These are phyloP conservation scores for Drosophila nebulosa DNA, from an alignment of 1,140 invertebrate genomes.

Conservation along the genomic window DNA sequence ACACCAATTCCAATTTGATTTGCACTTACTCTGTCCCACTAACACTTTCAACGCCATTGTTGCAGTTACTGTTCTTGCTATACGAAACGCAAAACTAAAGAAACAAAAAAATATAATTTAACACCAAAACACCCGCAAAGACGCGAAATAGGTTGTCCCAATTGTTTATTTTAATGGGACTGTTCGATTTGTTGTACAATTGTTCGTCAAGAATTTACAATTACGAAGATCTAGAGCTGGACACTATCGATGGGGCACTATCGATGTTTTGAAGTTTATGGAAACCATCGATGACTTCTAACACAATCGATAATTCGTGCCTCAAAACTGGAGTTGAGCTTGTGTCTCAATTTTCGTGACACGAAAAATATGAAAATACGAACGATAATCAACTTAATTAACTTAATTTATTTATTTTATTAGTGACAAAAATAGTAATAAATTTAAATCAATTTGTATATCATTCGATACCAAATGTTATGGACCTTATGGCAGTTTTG, in stretches of 20 bases:
- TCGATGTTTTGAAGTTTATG: not conserved
- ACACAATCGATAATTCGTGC: not conserved
- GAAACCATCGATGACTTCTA: not conserved
- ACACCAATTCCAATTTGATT: not conserved
- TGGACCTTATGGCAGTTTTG: too few species aligned
- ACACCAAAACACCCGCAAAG: slow-evolving; percentile 6
- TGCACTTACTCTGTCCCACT: slow-evolving; percentile 28
- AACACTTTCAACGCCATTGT: slow-evolving; percentile 45
- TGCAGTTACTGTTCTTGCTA: slow-evolving; percentile 18
- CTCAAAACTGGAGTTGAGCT: too few species aligned
- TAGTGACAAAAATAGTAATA: too few species aligned
- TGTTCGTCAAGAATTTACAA: not conserved
- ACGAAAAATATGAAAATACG: too few species aligned
- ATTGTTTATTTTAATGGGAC: slow-evolving; percentile 3
- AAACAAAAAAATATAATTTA: slow-evolving; percentile 7
- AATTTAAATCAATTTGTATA: too few species aligned
- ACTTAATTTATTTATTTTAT: too few species aligned
- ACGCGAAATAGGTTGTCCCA: not conserved
- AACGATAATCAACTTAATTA: too few species aligned
- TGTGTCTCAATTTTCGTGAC: too few species aligned
- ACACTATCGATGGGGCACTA: not conserved
- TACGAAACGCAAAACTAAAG: slow-evolving; percentile 7
- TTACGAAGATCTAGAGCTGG: not conserved
- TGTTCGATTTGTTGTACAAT: slow-evolving; percentile 2
- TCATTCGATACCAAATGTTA: too few species aligned